Evolutionary conservation across 1,140 invertebrate species (phyloP).

Genomic region (Drosophila sturtevanti): DNA sequence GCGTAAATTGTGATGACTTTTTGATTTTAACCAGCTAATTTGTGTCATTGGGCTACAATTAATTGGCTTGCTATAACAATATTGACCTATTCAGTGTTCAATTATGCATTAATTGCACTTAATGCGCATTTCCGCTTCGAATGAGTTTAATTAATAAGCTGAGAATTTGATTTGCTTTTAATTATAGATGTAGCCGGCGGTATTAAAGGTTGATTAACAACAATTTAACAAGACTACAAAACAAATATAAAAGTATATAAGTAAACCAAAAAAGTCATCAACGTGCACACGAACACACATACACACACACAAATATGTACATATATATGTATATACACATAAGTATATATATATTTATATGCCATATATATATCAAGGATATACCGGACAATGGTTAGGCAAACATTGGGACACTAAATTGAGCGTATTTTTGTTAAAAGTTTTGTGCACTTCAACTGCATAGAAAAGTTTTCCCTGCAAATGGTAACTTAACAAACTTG

Average conservation of each 20-base stretch:
- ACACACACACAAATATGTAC: neutral
- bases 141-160: slow-evolving; percentile 45
- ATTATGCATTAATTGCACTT: slow-evolving; percentile 79
- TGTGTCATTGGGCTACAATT: slow-evolving; percentile 46
- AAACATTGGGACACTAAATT: slow-evolving; percentile 36
- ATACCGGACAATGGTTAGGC: slow-evolving; percentile 1
- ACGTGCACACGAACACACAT: neutral
- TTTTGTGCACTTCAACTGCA: slow-evolving; percentile 26
- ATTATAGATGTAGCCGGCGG: slow-evolving; percentile 21
- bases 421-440: slow-evolving; percentile 38
- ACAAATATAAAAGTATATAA: neutral
- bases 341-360: slow-evolving; percentile 11
- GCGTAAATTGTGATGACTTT: neutral
- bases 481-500: slow-evolving; percentile 1
- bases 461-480: neutral
- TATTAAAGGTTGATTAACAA: slow-evolving; percentile 14
- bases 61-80: slow-evolving; percentile 45
- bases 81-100: slow-evolving; percentile 47
- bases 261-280: slow-evolving; percentile 21
- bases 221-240: neutral
- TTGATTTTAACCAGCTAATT: slow-evolving; percentile 25
- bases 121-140: slow-evolving; percentile 67
- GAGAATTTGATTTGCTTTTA: slow-evolving; percentile 40
- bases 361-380: slow-evolving; percentile 1
- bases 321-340: neutral